These are phyloP conservation scores for Andrena dorsata DNA, from an alignment of 2,888 invertebrate species.

Conservation along the genomic window DNA sequence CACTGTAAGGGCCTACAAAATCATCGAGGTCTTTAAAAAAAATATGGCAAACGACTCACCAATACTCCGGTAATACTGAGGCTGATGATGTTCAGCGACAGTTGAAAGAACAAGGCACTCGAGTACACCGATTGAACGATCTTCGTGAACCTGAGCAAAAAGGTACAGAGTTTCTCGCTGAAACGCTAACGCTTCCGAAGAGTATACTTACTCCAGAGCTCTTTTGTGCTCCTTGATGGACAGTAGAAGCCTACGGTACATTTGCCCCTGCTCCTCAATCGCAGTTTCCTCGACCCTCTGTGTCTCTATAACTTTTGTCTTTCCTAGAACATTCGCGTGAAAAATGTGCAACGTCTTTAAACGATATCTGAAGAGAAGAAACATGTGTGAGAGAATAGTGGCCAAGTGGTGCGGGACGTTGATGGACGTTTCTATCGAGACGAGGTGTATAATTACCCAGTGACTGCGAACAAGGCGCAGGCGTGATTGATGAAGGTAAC, in stretches of 20 bases:
- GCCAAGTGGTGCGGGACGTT: neutral
- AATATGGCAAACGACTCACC: neutral
- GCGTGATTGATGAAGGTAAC: constrained; percentile 2
- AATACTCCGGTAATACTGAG: constrained; percentile 3
- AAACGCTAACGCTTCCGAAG: neutral
- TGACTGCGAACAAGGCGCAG: constrained; percentile 1
- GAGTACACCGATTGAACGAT: constrained; percentile 7
- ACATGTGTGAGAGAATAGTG: neutral
- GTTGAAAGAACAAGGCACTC: neutral
- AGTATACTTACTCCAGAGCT: neutral
- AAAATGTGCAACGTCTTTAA: neutral
- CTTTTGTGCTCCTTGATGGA: constrained; percentile 1
- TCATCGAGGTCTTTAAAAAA: neutral
- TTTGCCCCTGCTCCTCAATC: neutral
- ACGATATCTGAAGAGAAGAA: neutral
- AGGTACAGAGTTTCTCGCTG: neutral
- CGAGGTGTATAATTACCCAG: neutral
- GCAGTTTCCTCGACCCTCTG: neutral
- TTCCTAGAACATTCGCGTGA: too few species aligned
- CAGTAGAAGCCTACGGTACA: neutral
- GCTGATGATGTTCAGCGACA: neutral
- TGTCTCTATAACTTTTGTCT: too few species aligned
- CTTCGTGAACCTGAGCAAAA: constrained; percentile 2
- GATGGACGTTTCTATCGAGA: neutral
- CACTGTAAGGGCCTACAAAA: too few species aligned